Evolutionary conservation across 2,888 invertebrate genomes (phyloP).

Genomic region (Drosophila fungiperda): DNA sequence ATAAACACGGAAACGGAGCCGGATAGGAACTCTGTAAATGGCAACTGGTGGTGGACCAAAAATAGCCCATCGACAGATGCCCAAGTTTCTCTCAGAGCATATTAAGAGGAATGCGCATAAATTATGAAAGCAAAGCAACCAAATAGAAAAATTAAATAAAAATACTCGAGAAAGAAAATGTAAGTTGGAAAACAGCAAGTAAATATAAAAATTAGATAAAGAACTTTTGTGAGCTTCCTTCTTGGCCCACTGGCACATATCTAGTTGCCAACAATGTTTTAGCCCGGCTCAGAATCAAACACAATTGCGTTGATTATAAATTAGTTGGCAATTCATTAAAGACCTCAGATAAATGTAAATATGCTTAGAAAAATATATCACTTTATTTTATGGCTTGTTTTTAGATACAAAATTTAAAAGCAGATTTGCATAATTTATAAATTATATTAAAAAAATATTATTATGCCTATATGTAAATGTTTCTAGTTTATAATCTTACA

Average conservation of each 20-base stretch:
- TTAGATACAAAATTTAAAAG: background rate
- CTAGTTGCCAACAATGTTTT: slow-evolving; percentile 48
- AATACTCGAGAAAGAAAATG: background rate
- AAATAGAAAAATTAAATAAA: background rate
- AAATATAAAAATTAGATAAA: slow-evolving; percentile 60
- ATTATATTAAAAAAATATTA: background rate
- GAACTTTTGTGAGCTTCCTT: slow-evolving; percentile 27
- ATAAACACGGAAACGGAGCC: slow-evolving; percentile 10
- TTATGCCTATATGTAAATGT: slow-evolving; percentile 3
- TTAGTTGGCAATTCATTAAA: slow-evolving; percentile 55
- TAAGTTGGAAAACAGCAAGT: slow-evolving; percentile 8
- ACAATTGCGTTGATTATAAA: slow-evolving; percentile 67
- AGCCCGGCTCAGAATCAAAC: slow-evolving; percentile 15
- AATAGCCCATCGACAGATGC: slow-evolving; percentile 17
- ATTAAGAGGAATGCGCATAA: slow-evolving; percentile 70
- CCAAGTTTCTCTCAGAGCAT: slow-evolving; percentile 34
- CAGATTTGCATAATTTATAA: background rate
- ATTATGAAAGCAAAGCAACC: slow-evolving; percentile 61
- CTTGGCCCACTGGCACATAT: slow-evolving; percentile 21
- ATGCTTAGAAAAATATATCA: background rate
- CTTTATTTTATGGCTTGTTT: background rate
- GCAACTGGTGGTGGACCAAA: slow-evolving; percentile 41
- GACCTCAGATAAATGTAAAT: slow-evolving; percentile 4
- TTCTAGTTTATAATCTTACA: background rate
- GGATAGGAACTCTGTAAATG: slow-evolving; percentile 8